A percentile compares a stretch with the other conserved stretches of the same genome.
These are phyloP conservation scores for Sylvilagus bachmani DNA, from an alignment of 2,113 vertebrate species.

Conservation along the genomic window DNA sequence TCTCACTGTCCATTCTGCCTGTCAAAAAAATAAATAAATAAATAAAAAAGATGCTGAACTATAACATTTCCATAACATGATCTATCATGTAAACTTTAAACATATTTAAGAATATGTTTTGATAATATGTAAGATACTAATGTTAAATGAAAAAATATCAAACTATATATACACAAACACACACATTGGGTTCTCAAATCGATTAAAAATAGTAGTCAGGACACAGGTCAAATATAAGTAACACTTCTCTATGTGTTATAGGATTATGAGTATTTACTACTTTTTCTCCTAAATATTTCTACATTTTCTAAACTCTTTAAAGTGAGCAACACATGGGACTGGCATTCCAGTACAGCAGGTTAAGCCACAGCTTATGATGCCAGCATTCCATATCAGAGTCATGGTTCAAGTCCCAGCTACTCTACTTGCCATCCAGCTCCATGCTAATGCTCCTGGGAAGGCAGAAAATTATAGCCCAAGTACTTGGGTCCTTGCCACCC, in stretches of 20 bases:
- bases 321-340: not conserved
- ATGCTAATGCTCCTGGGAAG: too few species aligned
- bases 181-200: not conserved
- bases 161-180: not conserved
- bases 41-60: slow-evolving; percentile 3
- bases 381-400: too few species aligned
- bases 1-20: too few species aligned
- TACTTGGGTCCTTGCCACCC: too few species aligned
- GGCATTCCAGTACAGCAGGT: too few species aligned
- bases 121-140: not conserved
- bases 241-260: not conserved
- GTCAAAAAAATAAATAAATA: too few species aligned
- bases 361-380: too few species aligned
- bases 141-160: slow-evolving; percentile 29
- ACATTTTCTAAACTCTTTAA: not conserved
- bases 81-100: not conserved
- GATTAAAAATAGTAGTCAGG: not conserved
- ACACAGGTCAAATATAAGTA: not conserved
- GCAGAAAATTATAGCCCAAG: too few species aligned
- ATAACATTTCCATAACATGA: not conserved
- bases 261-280: not conserved
- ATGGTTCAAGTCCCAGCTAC: too few species aligned
- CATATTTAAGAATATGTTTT: slow-evolving; percentile 32
- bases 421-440: too few species aligned
- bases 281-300: not conserved